Conservation (phyloP, 2,888 invertebrate species). For the Leptarthrus brevirostris region DNA sequence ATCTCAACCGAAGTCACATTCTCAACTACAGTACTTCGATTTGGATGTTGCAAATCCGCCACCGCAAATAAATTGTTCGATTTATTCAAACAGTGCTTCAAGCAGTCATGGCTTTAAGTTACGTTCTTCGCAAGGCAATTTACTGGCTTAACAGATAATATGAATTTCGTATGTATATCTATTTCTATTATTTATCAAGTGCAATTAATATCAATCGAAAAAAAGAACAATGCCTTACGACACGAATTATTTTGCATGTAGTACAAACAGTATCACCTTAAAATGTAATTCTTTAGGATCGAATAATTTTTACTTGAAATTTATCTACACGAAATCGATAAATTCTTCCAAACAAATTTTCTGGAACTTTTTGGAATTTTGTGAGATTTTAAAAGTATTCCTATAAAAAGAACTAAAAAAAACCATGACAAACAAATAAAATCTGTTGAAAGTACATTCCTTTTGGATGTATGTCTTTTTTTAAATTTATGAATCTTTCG, state of each 20-base stretch:
- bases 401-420: no score
- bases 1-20: conserved; percentile 18
- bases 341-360: conserved; percentile 1
- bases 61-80: conserved; percentile 56
- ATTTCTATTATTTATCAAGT: conserved; percentile 19
- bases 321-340: neutral
- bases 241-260: conserved; percentile 1
- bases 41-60: conserved; percentile 74
- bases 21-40: conserved; percentile 83
- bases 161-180: neutral
- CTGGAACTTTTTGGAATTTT: neutral
- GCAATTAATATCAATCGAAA: conserved; percentile 17
- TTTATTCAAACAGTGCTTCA: conserved; percentile 53
- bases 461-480: neutral
- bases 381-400: conserved; percentile 16
- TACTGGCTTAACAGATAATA: no score
- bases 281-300: no score
- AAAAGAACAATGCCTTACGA: conserved; percentile 20
- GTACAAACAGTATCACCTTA: conserved; percentile 18
- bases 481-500: conserved; percentile 8
- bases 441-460: no score
- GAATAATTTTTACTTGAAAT: no score
- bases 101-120: conserved; percentile 56
- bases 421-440: no score
- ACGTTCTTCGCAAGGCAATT: conserved; percentile 61